Conservation (phyloP, 2,113 vertebrate species). For the Larimichthys polyactis region DNA sequence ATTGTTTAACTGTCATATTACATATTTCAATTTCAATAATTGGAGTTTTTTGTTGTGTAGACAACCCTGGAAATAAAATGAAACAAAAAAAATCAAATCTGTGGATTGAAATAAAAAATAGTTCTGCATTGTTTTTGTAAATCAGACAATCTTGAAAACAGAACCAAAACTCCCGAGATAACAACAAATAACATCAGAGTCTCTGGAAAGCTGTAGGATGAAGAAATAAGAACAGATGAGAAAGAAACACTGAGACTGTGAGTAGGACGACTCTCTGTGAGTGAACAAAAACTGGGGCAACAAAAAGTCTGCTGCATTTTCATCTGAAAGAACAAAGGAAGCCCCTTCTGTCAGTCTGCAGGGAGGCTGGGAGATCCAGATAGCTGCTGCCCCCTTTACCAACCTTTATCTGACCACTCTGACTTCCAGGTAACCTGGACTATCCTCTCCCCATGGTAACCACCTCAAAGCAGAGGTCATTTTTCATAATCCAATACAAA, state of each 20-base stretch:
- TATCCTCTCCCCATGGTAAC: slow-evolving; percentile 15
- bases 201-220: slow-evolving; percentile 24
- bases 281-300: slow-evolving; percentile 65
- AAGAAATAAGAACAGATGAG: slow-evolving; percentile 35
- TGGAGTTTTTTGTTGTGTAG: not conserved
- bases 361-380: slow-evolving; percentile 16
- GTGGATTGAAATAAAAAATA: not conserved
- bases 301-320: slow-evolving; percentile 69
- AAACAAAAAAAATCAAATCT: not conserved
- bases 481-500: slow-evolving; percentile 48
- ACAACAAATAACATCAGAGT: slow-evolving; percentile 28
- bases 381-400: slow-evolving; percentile 19
- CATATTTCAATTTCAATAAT: too few relatives aligned
- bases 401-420: slow-evolving; percentile 44
- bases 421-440: slow-evolving; percentile 52
- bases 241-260: not conserved
- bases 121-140: slow-evolving; percentile 5
- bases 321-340: slow-evolving; percentile 72
- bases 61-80: not conserved
- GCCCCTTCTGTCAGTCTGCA: slow-evolving; percentile 12
- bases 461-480: slow-evolving; percentile 43
- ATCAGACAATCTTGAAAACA: slow-evolving; percentile 21
- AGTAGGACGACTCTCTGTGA: slow-evolving; percentile 44
- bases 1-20: too few relatives aligned
- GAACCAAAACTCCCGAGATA: slow-evolving; percentile 20